A percentile compares a stretch with the other conserved stretches of the same genome.
Evolutionary conservation across 2,113 vertebrate species (phyloP).

Genomic region (Dinomys branickii): DNA sequence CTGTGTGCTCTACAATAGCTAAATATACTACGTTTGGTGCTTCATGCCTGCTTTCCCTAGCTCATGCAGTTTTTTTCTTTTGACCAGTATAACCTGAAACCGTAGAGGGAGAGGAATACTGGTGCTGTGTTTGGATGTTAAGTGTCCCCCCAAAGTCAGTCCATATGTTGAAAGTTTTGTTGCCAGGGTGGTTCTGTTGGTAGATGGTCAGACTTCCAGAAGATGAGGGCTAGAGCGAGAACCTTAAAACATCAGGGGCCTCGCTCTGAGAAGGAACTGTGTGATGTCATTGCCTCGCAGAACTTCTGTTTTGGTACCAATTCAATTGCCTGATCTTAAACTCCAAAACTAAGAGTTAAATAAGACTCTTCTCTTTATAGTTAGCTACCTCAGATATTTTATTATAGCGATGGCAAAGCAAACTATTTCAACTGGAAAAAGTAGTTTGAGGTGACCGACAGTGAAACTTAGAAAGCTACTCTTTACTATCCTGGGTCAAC

Average conservation of each 20-base stretch:
- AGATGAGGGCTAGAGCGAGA: background rate
- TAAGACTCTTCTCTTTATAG: background rate
- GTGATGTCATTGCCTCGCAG: background rate
- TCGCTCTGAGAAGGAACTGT: background rate
- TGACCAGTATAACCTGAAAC: background rate
- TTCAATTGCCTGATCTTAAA: background rate
- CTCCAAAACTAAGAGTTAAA: background rate
- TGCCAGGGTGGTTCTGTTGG: background rate
- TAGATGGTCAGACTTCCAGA: background rate
- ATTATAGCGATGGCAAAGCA: background rate
- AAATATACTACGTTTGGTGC: background rate
- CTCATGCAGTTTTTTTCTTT: background rate
- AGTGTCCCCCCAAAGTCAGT: background rate
- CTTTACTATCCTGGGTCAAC: background rate
- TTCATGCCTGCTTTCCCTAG: background rate
- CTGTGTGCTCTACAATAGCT: background rate
- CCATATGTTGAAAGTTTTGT: background rate
- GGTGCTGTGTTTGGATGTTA: background rate
- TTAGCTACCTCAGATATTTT: background rate
- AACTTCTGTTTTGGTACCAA: background rate
- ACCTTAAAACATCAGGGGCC: too few species aligned
- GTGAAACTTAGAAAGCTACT: background rate
- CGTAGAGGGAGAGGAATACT: background rate
- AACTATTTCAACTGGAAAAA: background rate
- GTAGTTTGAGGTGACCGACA: background rate